Base-by-base conservation (phyloP, 53 echinoderm and acorn worm genomes). In the Mesocentrotus franciscanus region DNA sequence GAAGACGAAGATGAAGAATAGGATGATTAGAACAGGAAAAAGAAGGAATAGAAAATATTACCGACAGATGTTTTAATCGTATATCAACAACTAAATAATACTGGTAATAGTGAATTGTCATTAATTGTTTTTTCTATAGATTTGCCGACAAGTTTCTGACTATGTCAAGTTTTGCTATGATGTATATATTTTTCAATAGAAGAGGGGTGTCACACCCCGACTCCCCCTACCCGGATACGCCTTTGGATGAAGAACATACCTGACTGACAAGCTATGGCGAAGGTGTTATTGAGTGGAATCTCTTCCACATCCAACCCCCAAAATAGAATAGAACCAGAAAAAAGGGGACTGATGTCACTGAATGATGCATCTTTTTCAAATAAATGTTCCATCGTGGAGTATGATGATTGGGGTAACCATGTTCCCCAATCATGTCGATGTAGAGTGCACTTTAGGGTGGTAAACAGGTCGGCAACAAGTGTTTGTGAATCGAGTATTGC, bases 391-490 rank as follows among this genome's bases (percentile, higher is more conserved):
- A 81, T 42, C 81, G 42, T 39, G 81, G 81, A 18, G 42, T 81
- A 81, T 81, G 81, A 81, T 20, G 81, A 81, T 81, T 33, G 42
- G 14, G 81, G 36, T 42, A 42, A 81, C 81, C 36, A 81, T 81
- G 81, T 81, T 39, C 81, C 34, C 42, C 33, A 0, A 39, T 39
- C 42, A 36, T 36, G 18, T 39, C 81, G 81, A 81, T 81, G 42
- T 36, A 39, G 81, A 81, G 81, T 81, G 81, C 36, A 81, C 81
- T 81, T 42, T 42, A 42, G 81, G 81, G 81, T 81, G 33, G 81
- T 36, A 81, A 81, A 81, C 81, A 81, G 42, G 42, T 22, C 18
- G 81, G 36, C 81, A 81, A 81, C 81, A 81, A 81, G 81, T 81
- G 81, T 81, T 81, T 81, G 81, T 39, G 81, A 42, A 81, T 81